Base-by-base conservation (phyloP, 2,113 vertebrate genomes). In the Illadopsis cleaveri region DNA sequence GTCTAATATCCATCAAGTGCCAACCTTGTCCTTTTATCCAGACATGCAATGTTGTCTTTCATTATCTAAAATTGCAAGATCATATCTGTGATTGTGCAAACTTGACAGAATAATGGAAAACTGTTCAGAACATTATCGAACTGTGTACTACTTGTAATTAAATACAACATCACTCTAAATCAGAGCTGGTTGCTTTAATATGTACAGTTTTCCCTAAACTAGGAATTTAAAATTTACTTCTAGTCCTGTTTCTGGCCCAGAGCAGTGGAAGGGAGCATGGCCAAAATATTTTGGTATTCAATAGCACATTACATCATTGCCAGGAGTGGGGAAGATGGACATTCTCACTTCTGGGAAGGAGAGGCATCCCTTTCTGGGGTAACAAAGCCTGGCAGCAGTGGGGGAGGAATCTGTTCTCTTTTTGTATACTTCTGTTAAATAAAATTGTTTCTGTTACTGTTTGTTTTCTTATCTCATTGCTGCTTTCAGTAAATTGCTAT, bases 321-420 rank as follows among this genome's bases (percentile, higher is more conserved):
- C 27, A 22, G 42, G 7, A 4, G 2, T 35, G 21, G 18, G 11
- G 17, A 27, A 57, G 31, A 27, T 21, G 35, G 35, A 22, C 6
- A 48, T 47, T 11, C 9, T 31, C 25, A 12, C 9, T 71, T 64
- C 25, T 48, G 42, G 14, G 21, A 71, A 64, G 42, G 25, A 56
- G 9, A 42, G 21, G 6, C 1, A 5, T 56, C 17, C 31, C 21
- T 31, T 35, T 56, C 42, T 18, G 35, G 25, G 20, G 17, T 30
- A 35, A 31, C 6, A 56, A 64, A 48, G 11, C 13, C 50, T 38
- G 21, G 7, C 11, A 60, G 9, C 0, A 15, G 12, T 19, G 0
- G 16, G 37, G 6, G 5, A 3, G 8, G 12, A 31, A 31, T 8
- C 3, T 53, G 23, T 21, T 38, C 47, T 53, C 28, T 40, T 78